These are phyloP conservation scores for Tauraco hartlaubi DNA, from an alignment of 2,797 vertebrate genomes.

Conservation along the genomic window DNA sequence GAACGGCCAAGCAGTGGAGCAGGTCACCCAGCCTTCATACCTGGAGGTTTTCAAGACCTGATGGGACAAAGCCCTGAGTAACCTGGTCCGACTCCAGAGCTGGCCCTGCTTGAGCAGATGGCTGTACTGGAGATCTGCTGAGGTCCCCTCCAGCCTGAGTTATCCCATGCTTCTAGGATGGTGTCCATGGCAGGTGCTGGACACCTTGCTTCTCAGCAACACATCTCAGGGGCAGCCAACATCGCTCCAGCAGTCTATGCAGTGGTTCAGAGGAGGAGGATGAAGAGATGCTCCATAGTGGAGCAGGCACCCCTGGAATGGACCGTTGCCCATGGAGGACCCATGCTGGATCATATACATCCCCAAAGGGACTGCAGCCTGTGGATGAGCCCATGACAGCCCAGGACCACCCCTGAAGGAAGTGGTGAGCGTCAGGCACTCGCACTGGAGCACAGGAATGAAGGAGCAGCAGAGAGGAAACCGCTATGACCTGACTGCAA, in stretches of 20 bases:
- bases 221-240: fast-evolving
- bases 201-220: neutral
- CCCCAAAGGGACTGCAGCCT: neutral
- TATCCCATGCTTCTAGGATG: neutral
- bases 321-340: neutral
- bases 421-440: neutral
- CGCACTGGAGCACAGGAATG: neutral
- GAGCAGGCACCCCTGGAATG: neutral
- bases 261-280: neutral
- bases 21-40: neutral
- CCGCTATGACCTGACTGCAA: fast-evolving
- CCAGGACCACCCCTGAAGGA: neutral
- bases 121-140: neutral
- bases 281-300: neutral
- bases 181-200: neutral
- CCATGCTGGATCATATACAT: fast-evolving
- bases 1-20: neutral
- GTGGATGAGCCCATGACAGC: neutral
- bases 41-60: neutral
- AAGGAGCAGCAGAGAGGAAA: neutral
- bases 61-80: neutral
- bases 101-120: neutral
- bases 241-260: fast-evolving
- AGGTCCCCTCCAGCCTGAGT: neutral
- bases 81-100: neutral